These are phyloP conservation scores for Sebastes miniatus DNA, from an alignment of 2,797 vertebrate genomes.

Conservation along the genomic window DNA sequence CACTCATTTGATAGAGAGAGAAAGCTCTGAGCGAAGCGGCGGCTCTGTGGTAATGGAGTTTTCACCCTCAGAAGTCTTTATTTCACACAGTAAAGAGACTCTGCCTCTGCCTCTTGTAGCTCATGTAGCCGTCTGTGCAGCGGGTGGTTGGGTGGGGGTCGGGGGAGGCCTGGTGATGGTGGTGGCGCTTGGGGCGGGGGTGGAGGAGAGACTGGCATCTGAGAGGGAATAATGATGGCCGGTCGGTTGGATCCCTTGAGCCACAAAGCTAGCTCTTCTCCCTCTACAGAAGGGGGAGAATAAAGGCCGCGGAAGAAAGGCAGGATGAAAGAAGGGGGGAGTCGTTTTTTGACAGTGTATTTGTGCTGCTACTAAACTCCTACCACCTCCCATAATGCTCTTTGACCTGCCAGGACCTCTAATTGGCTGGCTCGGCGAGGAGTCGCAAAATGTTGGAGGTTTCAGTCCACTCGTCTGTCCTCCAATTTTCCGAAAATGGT, in stretches of 20 bases:
- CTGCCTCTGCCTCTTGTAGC: slow-evolving; percentile 87
- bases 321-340: slow-evolving; percentile 78
- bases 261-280: slow-evolving; percentile 87
- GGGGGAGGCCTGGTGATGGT: background rate
- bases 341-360: slow-evolving; percentile 86
- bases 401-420: slow-evolving; percentile 88
- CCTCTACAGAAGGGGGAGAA: slow-evolving; percentile 84
- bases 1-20: slow-evolving; percentile 28
- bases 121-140: slow-evolving; percentile 83
- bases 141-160: slow-evolving; percentile 41
- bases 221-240: slow-evolving; percentile 92
- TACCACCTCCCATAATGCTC: slow-evolving; percentile 90
- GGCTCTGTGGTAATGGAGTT: slow-evolving; percentile 83
- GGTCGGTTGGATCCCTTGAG: slow-evolving; percentile 92
- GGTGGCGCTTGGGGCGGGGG: slow-evolving; percentile 16
- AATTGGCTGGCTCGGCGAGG: slow-evolving; percentile 90
- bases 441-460: slow-evolving; percentile 87
- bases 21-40: slow-evolving; percentile 22
- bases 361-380: slow-evolving; percentile 89
- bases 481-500: slow-evolving; percentile 66
- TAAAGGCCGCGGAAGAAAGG: slow-evolving; percentile 88
- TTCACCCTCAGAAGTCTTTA: slow-evolving; percentile 90
- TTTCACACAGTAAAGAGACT: slow-evolving; percentile 88
- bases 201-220: slow-evolving; percentile 85
- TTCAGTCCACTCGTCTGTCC: slow-evolving; percentile 86